Conservation (phyloP, 2,888 invertebrate genomes). For the Machimus rusticus region DNA sequence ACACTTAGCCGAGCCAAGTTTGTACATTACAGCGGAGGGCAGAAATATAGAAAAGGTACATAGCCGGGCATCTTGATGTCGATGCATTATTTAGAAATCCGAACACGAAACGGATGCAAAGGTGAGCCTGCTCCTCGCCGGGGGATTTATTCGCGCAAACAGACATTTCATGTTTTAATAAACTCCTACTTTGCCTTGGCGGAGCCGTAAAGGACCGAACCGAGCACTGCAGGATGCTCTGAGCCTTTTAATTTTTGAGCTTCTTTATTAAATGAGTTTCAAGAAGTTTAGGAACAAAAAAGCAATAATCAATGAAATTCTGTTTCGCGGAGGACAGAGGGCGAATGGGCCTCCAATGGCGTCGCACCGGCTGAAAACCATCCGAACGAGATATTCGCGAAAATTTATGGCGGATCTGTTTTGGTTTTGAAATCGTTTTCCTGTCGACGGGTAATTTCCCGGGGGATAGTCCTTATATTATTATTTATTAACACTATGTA, state of each 20-base stretch:
- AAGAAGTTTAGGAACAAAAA: background rate
- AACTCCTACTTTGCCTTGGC: slow-evolving; percentile 15
- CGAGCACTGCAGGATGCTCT: background rate
- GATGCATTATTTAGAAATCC: slow-evolving; percentile 32
- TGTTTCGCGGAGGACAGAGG: background rate
- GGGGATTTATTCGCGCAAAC: slow-evolving; percentile 34
- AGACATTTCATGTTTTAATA: slow-evolving; percentile 36
- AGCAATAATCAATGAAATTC: background rate
- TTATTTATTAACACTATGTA: background rate
- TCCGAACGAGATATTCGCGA: background rate
- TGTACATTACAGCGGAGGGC: background rate
- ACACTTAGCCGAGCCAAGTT: slow-evolving; percentile 1
- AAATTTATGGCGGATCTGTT: background rate
- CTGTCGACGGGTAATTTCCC: background rate
- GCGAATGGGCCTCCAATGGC: background rate
- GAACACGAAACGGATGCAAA: slow-evolving; percentile 15
- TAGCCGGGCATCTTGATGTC: slow-evolving; percentile 2
- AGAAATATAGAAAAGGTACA: background rate
- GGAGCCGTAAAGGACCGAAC: background rate
- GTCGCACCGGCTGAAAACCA: background rate
- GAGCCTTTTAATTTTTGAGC: background rate
- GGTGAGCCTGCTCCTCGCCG: background rate
- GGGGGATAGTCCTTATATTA: background rate
- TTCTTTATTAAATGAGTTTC: slow-evolving; percentile 20
- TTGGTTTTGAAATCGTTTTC: background rate